Base-by-base conservation (phyloP, 2,113 vertebrate genomes). In the Mugil cephalus region DNA sequence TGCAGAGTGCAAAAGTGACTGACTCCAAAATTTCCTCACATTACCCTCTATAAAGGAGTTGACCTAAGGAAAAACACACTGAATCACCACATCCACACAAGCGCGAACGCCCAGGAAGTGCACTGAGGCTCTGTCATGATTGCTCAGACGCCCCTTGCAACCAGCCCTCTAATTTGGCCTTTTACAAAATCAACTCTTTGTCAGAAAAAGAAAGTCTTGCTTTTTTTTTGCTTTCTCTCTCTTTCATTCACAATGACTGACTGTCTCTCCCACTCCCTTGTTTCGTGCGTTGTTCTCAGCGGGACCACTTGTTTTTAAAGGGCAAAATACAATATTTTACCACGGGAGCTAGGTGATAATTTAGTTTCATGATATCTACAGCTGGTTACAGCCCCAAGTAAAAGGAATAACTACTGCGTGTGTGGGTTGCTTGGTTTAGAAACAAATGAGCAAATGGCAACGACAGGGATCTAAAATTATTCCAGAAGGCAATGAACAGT, bases 111-210 rank as follows among this genome's bases (percentile, higher is more conserved):
- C 24, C 50, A 6, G 12, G 10, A 64, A 35, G 45, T 39, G 15
- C 48, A 12, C 14, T 30, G 34, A 51, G 14, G 35, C 30, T 61
- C 54, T 60, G 50, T 67, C 65, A 51, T 64, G 67, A 69, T 34
- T 79, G 62, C 58, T 72, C 42, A 59, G 63, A 75, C 21, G 8
- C 40, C 30, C 43, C 35, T 56, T 54, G 17, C 69, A 67, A 85
- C 11, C 17, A 70, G 73, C 35, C 19, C 55, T 74, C 60, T 83
- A 86, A 90, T 89, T 88, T 87, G 46, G 66, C 60, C 66, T 69
- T 60, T 82, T 75, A 61, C 10, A 54, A 61, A 80, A 88, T 77
- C 64, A 64, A 83, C 75, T 79, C 69, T 75, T 50, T 69, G 67
- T 60, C 67, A 72, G 50, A 55, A 36, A 42, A 69, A 61, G 21